phyloP scores from a whole-genome alignment of 1,140 invertebrate species.

The Dreissena polymorpha region DNA sequence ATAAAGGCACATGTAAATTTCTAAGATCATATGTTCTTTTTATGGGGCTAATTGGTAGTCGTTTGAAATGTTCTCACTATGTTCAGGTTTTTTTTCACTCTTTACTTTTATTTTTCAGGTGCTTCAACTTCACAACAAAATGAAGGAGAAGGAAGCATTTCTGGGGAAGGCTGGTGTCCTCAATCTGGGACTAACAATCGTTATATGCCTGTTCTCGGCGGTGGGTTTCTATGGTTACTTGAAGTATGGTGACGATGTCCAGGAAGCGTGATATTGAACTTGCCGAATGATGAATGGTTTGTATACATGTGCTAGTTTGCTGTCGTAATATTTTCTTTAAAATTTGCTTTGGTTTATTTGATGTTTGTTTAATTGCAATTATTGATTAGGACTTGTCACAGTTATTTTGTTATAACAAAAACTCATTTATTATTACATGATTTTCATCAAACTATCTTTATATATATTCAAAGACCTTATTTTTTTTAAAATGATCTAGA shows the following conservation, averaged over 20 bases:
- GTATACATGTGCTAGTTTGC: constrained; percentile 1
- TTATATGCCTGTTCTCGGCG: constrained; percentile 88
- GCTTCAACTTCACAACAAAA: constrained; percentile 95
- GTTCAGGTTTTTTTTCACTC: neutral
- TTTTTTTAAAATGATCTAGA: too few species aligned
- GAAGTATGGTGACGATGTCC: constrained; percentile 87
- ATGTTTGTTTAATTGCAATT: too few species aligned
- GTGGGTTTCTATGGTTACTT: constrained; percentile 95
- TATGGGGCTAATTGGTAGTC: neutral
- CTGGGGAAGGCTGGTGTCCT: constrained; percentile 92
- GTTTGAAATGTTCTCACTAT: neutral
- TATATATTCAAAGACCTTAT: too few species aligned
- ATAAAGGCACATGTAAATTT: too few species aligned
- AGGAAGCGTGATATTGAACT: constrained; percentile 92
- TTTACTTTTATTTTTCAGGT: constrained; percentile 82
- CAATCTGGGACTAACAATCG: constrained; percentile 92
- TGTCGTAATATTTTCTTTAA: neutral
- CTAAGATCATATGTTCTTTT: too few species aligned
- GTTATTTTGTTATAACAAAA: too few species aligned
- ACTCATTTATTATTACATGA: too few species aligned
- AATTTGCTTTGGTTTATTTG: too few species aligned
- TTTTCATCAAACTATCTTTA: too few species aligned
- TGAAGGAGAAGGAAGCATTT: constrained; percentile 92
- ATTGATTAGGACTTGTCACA: too few species aligned
- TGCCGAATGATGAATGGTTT: constrained; percentile 82